Conservation (phyloP, 2,113 vertebrate species). For the Prinia subflava region DNA sequence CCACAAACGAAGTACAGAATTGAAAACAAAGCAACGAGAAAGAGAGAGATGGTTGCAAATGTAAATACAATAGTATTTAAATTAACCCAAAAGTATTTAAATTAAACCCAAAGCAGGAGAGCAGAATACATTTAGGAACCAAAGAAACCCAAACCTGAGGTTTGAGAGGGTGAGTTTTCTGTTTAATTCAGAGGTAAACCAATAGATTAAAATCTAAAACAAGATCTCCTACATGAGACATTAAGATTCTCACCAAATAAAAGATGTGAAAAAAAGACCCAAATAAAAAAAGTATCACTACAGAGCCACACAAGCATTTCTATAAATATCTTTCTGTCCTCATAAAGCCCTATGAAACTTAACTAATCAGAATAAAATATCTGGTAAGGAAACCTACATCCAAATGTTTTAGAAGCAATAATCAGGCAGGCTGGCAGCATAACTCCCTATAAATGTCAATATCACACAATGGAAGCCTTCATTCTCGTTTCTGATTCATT, state of each 20-base stretch:
- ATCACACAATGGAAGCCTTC: neutral
- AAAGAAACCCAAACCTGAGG: neutral
- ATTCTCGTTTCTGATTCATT: neutral
- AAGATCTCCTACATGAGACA: neutral
- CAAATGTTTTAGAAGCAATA: neutral
- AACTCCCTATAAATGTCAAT: neutral
- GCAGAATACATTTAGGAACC: neutral
- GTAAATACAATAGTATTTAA: neutral
- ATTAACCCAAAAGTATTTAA: too few relatives aligned
- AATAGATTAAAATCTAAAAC: neutral
- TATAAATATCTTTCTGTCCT: neutral
- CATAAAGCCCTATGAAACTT: neutral
- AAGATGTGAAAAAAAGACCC: neutral
- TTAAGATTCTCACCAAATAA: neutral
- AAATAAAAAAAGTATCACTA: neutral
- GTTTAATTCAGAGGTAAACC: neutral
- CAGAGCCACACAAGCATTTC: neutral
- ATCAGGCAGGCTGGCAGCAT: neutral
- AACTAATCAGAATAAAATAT: neutral
- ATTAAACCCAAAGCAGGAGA: neutral
- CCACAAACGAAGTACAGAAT: neutral
- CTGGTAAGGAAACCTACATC: neutral
- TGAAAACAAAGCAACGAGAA: neutral
- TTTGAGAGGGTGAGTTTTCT: neutral
- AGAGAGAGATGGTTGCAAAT: neutral